Base-by-base conservation (phyloP, 2,113 vertebrate species). In the Bubo scandiacus region DNA sequence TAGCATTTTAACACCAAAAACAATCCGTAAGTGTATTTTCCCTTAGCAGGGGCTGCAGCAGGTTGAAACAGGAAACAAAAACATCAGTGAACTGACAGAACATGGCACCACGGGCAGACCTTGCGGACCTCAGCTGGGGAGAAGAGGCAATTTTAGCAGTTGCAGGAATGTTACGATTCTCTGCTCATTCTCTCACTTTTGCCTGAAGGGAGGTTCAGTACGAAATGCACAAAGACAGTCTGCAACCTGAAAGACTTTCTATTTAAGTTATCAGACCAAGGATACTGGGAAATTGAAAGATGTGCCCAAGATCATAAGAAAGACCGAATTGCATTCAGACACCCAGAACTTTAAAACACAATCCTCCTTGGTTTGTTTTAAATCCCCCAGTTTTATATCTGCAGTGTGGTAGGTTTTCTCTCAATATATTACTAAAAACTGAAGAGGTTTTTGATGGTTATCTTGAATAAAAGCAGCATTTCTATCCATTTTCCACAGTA, bases 121-220 rank as follows among this genome's bases (percentile, higher is more conserved):
- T 42, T 1, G 0, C 0, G 0, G 57, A 68, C 52, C 81, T 79
- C 0, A 0, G 47, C 32, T 47, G 30, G 59, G 45, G 40, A 89
- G 40, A 65, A 49, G 71, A 75, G 34, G 61, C 40, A 29, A 54
- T 55, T 92, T 57, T 12, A 54, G 74, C 15, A 43, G 45, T 27
- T 57, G 49, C 20, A 36, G 71, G 32, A 80, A 42, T 0, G 3
- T 54, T 80, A 9, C 0, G 6, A 66, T 86, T 85, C 71, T 90
- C 59, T 32, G 20, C 55, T 83, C 55, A 3, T 82, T 88, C 74
- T 58, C 82, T 80, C 22, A 22, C 63, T 96, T 82, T 74, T 63
- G 82, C 71, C 90, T 22, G 45, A 55, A 88, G 87, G 84, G 54
- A 86, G 62, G 49, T 29, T 95, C 62, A 23, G 81, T 30, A 77